Evolutionary conservation across 2,797 vertebrate species (phyloP), one percentile per base, ranked within the genome.

Genomic region (Otus scops): DNA sequence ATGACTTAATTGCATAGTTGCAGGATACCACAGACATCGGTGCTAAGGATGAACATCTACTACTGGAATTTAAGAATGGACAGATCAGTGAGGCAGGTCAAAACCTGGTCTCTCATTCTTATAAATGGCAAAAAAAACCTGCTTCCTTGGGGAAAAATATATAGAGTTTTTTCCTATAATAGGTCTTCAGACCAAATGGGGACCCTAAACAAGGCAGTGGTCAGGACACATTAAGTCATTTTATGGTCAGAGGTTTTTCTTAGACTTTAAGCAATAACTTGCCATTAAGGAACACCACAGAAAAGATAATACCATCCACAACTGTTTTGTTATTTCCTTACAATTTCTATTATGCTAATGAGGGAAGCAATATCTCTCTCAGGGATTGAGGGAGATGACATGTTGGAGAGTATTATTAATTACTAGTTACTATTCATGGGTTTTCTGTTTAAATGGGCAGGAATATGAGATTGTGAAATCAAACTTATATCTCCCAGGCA

Each of bases 371-470:
- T 61, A 21, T 68, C 53, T 63, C 30, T 94, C 56, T 83, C n/a
- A 64, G 71, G 48, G 41, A 41, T 0, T 68, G 75, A 88, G 24
- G 17, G 60, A 92, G 45, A 47, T 64, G 71, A 71, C 68, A 88
- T 50, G 48, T 64, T 83, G 48, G 50, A 89, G 59, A 71, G 50
- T 45, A 13, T 92, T 92, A 89, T 96, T 96, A 95, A 94, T 93
- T 91, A 88, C 60, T 77, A 80, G 85, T 91, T 95, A 78, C 89
- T 91, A 57, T 95, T 92, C 68, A 89, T 71, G 34, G 53, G 11
- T 27, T 89, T 94, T 94, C 71, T 95, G 30, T 95, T 93, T 86
- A 95, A 93, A 93, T 86, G 89, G 69, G 57, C 38, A 93, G 50
- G 81, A 93, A 83, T 89, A 77, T 74, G 75, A 92, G 71, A 88